phyloP scores from a whole-genome alignment of 2,888 invertebrate genomes.

The Deladenus siricidicola region DNA sequence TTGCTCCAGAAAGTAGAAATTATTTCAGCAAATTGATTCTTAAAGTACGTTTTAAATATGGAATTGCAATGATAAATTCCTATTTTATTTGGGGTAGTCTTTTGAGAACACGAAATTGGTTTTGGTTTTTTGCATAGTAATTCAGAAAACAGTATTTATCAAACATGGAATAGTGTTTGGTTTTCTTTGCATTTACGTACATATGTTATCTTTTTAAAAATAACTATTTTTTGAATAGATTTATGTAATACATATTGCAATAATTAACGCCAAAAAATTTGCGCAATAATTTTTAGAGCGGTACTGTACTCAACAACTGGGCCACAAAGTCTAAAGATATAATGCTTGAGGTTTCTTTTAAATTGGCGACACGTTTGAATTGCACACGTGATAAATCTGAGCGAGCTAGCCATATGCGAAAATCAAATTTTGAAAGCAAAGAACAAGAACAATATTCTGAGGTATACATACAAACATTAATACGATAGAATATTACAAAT shows the following conservation, averaged over 20 bases:
- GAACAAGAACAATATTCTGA: too few relatives aligned
- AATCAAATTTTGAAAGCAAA: too few relatives aligned
- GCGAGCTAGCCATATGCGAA: too few relatives aligned
- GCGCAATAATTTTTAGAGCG: constrained; percentile 67
- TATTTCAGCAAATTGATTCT: constrained; percentile 57
- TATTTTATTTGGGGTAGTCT: background rate
- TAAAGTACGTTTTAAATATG: constrained; percentile 29
- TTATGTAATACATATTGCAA: too few relatives aligned
- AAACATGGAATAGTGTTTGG: too few relatives aligned
- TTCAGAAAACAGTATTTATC: too few relatives aligned
- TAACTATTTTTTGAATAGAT: too few relatives aligned
- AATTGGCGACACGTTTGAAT: constrained; percentile 40
- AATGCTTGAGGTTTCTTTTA: constrained; percentile 38
- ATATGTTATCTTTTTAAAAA: background rate
- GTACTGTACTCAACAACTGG: constrained; percentile 84
- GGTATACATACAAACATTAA: too few relatives aligned
- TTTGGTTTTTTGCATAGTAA: background rate
- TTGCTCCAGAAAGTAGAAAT: constrained; percentile 77
- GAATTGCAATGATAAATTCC: background rate
- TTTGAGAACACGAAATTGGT: too few relatives aligned
- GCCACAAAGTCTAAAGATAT: constrained; percentile 74
- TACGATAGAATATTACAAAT: too few relatives aligned
- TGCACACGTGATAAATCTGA: constrained; percentile 32
- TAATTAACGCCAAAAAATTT: background rate
- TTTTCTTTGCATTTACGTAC: background rate